phyloP scores from a whole-genome alignment of 23 tunicate species.

The Trididemnum nubilum region DNA sequence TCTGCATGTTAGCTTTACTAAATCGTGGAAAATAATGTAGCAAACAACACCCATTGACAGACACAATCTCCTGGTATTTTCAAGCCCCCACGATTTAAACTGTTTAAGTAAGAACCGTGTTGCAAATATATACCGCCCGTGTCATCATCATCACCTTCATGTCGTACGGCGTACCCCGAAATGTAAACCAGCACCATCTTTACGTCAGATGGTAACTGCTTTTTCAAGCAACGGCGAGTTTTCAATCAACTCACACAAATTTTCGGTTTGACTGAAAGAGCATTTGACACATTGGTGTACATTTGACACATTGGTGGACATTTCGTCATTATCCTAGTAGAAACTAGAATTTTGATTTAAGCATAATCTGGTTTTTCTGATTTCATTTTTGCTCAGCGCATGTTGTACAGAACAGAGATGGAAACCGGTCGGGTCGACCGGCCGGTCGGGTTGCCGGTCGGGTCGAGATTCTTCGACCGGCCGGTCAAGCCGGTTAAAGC shows the following conservation, averaged over 20 bases:
- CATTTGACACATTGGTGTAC: not conserved
- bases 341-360: not conserved
- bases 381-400: not conserved
- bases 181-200: slow-evolving; percentile 7
- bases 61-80: slow-evolving; percentile 4
- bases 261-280: not conserved
- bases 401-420: slow-evolving; percentile 6
- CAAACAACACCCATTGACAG: slow-evolving; percentile 5
- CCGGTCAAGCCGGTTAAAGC: too few species aligned
- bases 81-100: slow-evolving; percentile 2
- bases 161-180: slow-evolving; percentile 2
- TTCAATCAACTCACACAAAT: not conserved
- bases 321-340: not conserved
- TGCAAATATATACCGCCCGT: not conserved
- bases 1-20: not conserved
- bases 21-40: slow-evolving; percentile 2
- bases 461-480: too few species aligned
- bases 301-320: not conserved
- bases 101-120: not conserved
- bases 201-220: not conserved
- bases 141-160: not conserved
- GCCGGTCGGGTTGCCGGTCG: too few species aligned
- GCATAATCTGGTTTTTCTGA: not conserved
- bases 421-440: too few species aligned
- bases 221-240: not conserved